phyloP scores from a whole-genome alignment of 2,113 vertebrate genomes.

The Rhynchomys soricoides region DNA sequence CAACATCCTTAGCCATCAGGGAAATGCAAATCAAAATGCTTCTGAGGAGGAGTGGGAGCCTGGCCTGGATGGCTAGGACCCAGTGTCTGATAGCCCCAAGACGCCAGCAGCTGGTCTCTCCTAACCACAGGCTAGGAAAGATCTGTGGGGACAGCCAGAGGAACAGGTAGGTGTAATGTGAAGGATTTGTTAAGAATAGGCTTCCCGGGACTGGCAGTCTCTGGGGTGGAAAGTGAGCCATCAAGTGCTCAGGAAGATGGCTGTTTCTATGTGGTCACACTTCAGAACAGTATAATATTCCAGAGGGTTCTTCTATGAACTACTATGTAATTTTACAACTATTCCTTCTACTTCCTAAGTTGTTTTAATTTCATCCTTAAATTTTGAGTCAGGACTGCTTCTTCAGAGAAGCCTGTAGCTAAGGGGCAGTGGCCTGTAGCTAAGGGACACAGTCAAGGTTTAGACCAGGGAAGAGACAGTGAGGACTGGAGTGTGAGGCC shows the following conservation, averaged over 20 bases:
- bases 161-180: too few relatives aligned
- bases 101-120: too few relatives aligned
- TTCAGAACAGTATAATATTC: background rate
- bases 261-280: too few relatives aligned
- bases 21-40: background rate
- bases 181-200: background rate
- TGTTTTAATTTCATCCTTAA: background rate
- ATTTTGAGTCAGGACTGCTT: background rate
- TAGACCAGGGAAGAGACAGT: background rate
- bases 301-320: background rate
- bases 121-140: background rate
- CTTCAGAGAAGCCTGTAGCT: background rate
- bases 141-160: background rate
- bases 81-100: background rate
- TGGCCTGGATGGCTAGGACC: background rate
- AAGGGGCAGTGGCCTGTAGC: background rate
- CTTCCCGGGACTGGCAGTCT: too few relatives aligned
- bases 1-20: background rate
- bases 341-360: background rate
- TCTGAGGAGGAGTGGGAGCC: background rate
- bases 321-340: background rate
- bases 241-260: background rate
- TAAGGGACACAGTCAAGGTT: background rate
- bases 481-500: background rate
- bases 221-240: background rate